These are phyloP conservation scores for Anoplolepis gracilipes DNA, from an alignment of 1,140 invertebrate species.

Conservation along the genomic window DNA sequence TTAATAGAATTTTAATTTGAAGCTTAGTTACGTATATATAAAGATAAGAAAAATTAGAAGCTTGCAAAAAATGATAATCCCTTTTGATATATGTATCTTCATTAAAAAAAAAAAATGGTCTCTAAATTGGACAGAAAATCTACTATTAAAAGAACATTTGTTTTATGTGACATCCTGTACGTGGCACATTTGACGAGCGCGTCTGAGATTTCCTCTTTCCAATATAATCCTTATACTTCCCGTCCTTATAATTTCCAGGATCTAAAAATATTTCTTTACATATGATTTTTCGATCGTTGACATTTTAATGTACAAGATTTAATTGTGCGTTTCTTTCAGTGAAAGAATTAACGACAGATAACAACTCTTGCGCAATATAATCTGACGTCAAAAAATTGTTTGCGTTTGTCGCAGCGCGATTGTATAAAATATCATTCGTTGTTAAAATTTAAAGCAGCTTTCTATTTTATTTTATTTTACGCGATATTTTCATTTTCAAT, in stretches of 20 bases:
- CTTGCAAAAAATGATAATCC: too few species aligned
- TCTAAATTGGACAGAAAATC: too few species aligned
- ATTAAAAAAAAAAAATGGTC: too few species aligned
- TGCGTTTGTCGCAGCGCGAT: not conserved
- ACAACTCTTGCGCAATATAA: constrained; percentile 4
- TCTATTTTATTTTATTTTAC: constrained; percentile 14
- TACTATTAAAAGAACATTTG: too few species aligned
- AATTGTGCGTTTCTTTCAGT: constrained; percentile 40
- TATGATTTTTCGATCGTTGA: not conserved
- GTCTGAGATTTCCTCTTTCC: constrained; percentile 16
- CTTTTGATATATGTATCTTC: too few species aligned
- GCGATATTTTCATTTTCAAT: constrained; percentile 21
- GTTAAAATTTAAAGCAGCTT: not conserved
- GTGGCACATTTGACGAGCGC: too few species aligned
- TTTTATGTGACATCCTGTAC: too few species aligned
- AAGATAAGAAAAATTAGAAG: too few species aligned
- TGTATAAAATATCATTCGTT: not conserved
- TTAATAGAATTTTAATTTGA: too few species aligned
- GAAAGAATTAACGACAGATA: constrained; percentile 22
- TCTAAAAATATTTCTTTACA: not conserved
- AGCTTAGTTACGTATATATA: too few species aligned
- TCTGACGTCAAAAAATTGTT: constrained; percentile 18
- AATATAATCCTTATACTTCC: not conserved
- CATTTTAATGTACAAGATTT: constrained; percentile 44
- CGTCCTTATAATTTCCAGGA: not conserved